Evolutionary conservation across 2,888 invertebrate species (phyloP).

Genomic region (Ctenicera cuprea): DNA sequence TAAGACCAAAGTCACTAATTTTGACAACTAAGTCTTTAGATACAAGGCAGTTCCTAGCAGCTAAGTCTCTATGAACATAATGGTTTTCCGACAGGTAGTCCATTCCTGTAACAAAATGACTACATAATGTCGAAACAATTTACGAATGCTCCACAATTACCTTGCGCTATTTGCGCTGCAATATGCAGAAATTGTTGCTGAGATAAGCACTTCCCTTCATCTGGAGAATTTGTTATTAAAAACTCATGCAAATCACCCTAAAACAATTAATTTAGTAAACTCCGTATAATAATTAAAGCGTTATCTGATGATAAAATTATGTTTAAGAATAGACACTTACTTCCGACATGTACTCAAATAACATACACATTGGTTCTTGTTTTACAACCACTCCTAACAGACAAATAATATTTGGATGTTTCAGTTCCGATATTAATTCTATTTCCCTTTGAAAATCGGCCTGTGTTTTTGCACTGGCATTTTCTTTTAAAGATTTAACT

Average conservation of each 20-base stretch:
- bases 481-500: slow-evolving; percentile 95
- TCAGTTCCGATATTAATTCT: slow-evolving; percentile 93
- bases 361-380: slow-evolving; percentile 94
- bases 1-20: slow-evolving; percentile 97
- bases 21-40: slow-evolving; percentile 96
- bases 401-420: slow-evolving; percentile 97
- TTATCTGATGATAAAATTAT: too few relatives aligned
- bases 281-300: too few relatives aligned
- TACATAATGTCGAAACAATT: neutral
- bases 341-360: slow-evolving; percentile 97
- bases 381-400: slow-evolving; percentile 93
- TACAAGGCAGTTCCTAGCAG: slow-evolving; percentile 96
- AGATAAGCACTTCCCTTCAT: slow-evolving; percentile 85
- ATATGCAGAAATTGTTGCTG: slow-evolving; percentile 93
- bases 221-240: slow-evolving; percentile 92
- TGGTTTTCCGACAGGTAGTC: slow-evolving; percentile 92
- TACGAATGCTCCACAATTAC: slow-evolving; percentile 61
- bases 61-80: slow-evolving; percentile 97
- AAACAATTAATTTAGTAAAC: slow-evolving; percentile 49
- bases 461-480: slow-evolving; percentile 92
- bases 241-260: slow-evolving; percentile 98
- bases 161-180: slow-evolving; percentile 89
- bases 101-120: slow-evolving; percentile 81
- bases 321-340: slow-evolving; percentile 60
- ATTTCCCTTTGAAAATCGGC: slow-evolving; percentile 96